Base-by-base conservation (phyloP, 2,113 vertebrate species). In the Hyaena hyaena region DNA sequence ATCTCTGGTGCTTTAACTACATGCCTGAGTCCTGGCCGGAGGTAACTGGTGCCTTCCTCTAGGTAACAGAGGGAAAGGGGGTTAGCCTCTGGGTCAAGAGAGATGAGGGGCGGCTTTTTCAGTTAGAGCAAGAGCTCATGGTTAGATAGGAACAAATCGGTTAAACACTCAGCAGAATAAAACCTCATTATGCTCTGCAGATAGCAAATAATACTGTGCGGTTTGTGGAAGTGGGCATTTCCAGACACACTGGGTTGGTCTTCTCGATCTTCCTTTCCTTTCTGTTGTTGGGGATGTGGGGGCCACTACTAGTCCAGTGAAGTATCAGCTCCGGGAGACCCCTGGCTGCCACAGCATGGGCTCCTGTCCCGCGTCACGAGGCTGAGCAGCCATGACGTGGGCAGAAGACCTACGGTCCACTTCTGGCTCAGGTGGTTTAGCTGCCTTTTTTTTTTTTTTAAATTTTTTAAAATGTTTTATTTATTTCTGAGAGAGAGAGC, bases 261-360 rank as follows among this genome's bases (percentile, higher is more conserved):
- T 35, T 31, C 84, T 14, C 10, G 15, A 5, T 7, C 63, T 48
- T 69, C 66, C 15, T 55, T n/a, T 16, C 35, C 26, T 58, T 0
- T 31, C 31, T 9, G 26, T 80, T 26, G 28, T 7, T 15, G 21
- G 14, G 10, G 39, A 5, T 24, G 19, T 0, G 4, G 55, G 73
- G 16, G 43, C 11, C 4, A 5, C 0, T 2, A 4, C 0, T 2
- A 69, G 63, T 73, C 39, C 9, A 33, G 2, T 50, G 43, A 53
- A 17, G 15, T 11, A 0, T 24, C 15, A 24, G 26, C 10, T 2
- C 10, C 11, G 11, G 2, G 19, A n/a, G 0, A 14, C 35, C 39
- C 24, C 0, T 1, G 14, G 28, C 35, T 15, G 31, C 45, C 0
- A 0, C 0, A 11, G 50, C 16, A 0, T n/a, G 58, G 2, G 5